Percentiles rank a stretch among this genome's conserved stretches.
These are phyloP conservation scores for Mionectes olivaceus DNA, from an alignment of 2,797 vertebrate species.

Conservation along the genomic window DNA sequence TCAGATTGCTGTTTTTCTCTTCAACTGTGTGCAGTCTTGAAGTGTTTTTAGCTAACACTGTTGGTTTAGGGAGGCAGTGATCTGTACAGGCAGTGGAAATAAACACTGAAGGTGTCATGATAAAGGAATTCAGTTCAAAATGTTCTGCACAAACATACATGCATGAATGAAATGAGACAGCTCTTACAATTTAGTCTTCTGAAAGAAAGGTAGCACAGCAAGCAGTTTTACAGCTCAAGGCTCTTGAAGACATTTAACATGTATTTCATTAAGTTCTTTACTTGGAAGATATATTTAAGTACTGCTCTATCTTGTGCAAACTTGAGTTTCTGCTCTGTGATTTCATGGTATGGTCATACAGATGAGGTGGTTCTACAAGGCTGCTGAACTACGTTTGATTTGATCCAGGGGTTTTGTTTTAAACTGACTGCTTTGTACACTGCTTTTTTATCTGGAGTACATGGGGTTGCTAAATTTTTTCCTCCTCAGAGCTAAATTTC, in stretches of 20 bases:
- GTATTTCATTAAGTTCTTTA: slow-evolving; percentile 13
- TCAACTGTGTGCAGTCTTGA: background rate
- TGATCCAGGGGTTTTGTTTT: slow-evolving; percentile 6
- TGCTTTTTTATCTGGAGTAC: background rate
- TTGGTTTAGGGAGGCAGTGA: background rate
- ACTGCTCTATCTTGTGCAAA: background rate
- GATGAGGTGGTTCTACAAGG: background rate
- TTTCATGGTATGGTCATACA: background rate
- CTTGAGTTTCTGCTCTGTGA: background rate
- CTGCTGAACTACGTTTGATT: background rate
- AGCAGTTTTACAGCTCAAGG: background rate
- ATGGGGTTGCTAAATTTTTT: background rate
- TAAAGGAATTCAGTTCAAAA: slow-evolving; percentile 1
- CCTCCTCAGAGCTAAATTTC: background rate
- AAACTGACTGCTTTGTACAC: background rate
- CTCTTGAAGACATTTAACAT: background rate
- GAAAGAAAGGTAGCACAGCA: background rate
- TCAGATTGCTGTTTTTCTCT: background rate
- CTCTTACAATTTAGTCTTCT: background rate
- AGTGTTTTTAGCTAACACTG: background rate
- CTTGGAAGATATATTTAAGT: background rate
- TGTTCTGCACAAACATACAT: background rate
- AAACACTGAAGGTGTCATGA: background rate
- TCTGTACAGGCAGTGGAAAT: background rate
- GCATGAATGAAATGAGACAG: background rate